phyloP scores from a whole-genome alignment of 1,140 invertebrate genomes.

The Drosophila murphyi region DNA sequence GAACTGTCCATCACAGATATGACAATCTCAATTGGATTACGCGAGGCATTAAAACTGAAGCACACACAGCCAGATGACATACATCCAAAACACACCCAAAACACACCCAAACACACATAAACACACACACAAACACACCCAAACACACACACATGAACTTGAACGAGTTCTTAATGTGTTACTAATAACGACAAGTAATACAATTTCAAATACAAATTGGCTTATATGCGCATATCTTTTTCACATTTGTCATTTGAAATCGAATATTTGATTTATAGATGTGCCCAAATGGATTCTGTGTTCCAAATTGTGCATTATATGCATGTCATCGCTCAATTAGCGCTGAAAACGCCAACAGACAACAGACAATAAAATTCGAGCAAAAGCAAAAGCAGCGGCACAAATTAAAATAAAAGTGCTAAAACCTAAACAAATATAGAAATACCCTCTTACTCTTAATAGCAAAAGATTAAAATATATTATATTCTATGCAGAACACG shows the following conservation, averaged over 20 bases:
- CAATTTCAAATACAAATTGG: conserved; percentile 41
- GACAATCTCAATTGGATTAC: conserved; percentile 39
- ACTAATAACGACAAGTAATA: conserved; percentile 32
- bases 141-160: background rate
- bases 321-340: conserved; percentile 49
- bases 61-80: background rate
- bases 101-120: background rate
- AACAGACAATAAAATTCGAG: conserved; percentile 19
- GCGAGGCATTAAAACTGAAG: conserved; percentile 9
- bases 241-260: conserved; percentile 22
- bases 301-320: conserved; percentile 19
- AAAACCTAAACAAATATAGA: too few relatives aligned
- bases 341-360: conserved; percentile 1
- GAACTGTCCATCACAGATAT: background rate
- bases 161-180: background rate
- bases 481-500: too few relatives aligned
- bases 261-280: conserved; percentile 38
- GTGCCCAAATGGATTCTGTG: background rate
- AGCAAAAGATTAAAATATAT: too few relatives aligned
- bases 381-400: conserved; percentile 8
- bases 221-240: conserved; percentile 30
- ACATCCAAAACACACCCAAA: background rate
- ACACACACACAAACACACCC: background rate
- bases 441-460: too few relatives aligned
- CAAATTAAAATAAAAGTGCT: background rate